These are phyloP conservation scores for Phylloscopus trochilus DNA, from an alignment of 2,113 vertebrate species.

Conservation along the genomic window DNA sequence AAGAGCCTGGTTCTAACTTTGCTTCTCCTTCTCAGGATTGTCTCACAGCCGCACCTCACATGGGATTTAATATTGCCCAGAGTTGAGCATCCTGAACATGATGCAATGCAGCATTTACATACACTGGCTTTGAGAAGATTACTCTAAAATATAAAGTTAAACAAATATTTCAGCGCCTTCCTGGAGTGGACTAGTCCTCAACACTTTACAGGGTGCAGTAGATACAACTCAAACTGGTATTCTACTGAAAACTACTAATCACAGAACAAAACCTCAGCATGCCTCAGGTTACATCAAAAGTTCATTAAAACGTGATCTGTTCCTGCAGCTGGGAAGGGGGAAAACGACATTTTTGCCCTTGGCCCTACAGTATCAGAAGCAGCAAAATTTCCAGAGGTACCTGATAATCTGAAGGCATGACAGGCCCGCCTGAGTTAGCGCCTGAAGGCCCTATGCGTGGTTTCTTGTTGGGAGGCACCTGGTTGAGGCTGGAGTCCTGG, in stretches of 20 bases:
- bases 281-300: background rate
- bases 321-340: background rate
- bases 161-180: background rate
- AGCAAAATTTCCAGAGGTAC: conserved; percentile 58
- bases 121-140: background rate
- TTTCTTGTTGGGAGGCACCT: conserved; percentile 95
- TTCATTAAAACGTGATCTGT: background rate
- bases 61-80: background rate
- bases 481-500: conserved; percentile 84
- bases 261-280: background rate
- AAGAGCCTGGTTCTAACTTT: background rate
- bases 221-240: background rate
- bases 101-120: background rate
- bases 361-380: background rate
- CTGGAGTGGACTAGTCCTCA: background rate
- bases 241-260: background rate
- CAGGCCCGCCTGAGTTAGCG: conserved; percentile 86
- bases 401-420: conserved; percentile 95
- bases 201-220: background rate
- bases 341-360: fast-evolving
- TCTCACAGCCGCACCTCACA: background rate
- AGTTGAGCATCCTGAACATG: background rate
- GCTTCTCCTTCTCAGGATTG: background rate
- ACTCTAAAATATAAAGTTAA: background rate
- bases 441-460: conserved; percentile 90